phyloP scores from a whole-genome alignment of 2,888 invertebrate species.

The Erebia aethiops region DNA sequence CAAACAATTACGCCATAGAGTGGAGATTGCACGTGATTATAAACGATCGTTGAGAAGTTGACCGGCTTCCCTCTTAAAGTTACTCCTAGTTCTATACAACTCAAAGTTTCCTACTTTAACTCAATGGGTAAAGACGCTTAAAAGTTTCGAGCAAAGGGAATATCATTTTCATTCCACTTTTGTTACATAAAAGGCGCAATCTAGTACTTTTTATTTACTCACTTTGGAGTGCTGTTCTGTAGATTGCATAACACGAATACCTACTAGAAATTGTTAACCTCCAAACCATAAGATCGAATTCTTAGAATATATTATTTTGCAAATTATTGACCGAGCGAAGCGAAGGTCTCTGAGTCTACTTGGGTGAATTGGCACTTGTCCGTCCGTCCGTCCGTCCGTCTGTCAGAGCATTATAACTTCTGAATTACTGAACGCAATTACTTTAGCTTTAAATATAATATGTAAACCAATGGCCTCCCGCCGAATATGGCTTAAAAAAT shows the following conservation, averaged over 20 bases:
- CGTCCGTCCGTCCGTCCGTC: too few species aligned
- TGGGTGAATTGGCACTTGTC: too few species aligned
- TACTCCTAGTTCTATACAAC: conserved; percentile 48
- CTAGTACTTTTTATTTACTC: conserved; percentile 15
- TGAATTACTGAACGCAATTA: too few species aligned
- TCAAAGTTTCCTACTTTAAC: conserved; percentile 49
- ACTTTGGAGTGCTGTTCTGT: conserved; percentile 1
- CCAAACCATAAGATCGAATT: too few species aligned
- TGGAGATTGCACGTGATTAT: conserved; percentile 40
- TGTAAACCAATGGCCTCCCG: too few species aligned
- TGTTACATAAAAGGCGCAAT: conserved; percentile 22
- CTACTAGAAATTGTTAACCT: not conserved
- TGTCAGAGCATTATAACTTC: too few species aligned
- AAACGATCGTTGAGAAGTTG: conserved; percentile 62
- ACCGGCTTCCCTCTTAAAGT: conserved; percentile 56
- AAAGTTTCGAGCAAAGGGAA: conserved; percentile 37
- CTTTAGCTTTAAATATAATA: too few species aligned
- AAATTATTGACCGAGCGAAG: too few species aligned
- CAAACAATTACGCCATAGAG: conserved; percentile 25
- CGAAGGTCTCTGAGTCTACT: too few species aligned
- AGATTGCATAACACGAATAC: not conserved
- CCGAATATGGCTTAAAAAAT: too few species aligned
- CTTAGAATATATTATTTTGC: too few species aligned
- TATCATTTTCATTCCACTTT: conserved; percentile 37
- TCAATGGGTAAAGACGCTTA: conserved; percentile 42